Base-by-base conservation (phyloP, 2,888 invertebrate species). In the Diabrotica balteata region DNA sequence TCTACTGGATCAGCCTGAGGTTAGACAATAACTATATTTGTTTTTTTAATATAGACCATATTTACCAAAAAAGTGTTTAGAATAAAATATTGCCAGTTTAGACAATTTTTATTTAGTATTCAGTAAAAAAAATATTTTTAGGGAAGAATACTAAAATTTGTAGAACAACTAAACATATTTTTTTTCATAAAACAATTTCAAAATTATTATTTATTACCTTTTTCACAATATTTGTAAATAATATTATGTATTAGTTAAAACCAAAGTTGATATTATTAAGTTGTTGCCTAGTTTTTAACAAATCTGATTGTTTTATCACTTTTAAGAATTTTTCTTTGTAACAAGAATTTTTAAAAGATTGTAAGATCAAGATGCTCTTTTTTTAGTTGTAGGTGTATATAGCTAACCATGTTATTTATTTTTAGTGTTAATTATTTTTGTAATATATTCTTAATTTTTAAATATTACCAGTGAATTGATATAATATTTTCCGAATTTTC, bases 1-100 rank as follows among this genome's bases (percentile, higher is more conserved):
- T 82, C 85, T 97, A 1, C 85, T 97, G 59, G 84, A 84, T 47
- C 73, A 73, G 59, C 68, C 68, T 50, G 73, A 71, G 52, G 64
- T 65, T 8, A 60, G 60, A 47, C 71, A 69, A 62, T 71, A 63
- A 60, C 58, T 58, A 59, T 63, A 54, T 55, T 65, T 61, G 43
- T 43, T 53, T 32, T 43, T 53, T 32, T 46, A 10, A 3, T 11
- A 32, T 32, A 32, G 32, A 32, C 32, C 4, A 32, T 32, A 32
- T 32, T 4, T 32, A 4, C 5, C 4, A 4, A 4, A 32, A 32
- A 32, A 32, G 5, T 4, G 32, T 32, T 4, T 32, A 32, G 32
- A 32, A 32, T 32, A 32, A 32, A 2, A 32, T 5, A 32, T 32
- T 32, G 32, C 32, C 32, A 32, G 32, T 32, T 32, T 32, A 32